phyloP scores from a whole-genome alignment of 2,113 vertebrate species.

The Lichenostomus cassidix region DNA sequence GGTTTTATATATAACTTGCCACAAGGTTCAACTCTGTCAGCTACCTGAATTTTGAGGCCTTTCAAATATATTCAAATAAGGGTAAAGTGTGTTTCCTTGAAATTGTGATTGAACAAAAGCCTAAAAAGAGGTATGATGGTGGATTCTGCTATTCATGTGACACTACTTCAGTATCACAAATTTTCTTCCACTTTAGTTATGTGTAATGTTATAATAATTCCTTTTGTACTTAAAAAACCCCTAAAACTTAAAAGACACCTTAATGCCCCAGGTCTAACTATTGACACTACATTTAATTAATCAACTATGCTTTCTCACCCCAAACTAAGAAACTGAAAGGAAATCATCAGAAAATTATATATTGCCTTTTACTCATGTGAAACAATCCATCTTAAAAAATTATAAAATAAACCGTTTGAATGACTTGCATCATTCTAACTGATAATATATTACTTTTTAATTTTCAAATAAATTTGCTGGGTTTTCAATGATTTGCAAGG shows the following conservation, averaged over 20 bases:
- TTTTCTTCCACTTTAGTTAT: neutral
- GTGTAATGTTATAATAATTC: neutral
- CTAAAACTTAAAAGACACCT: rapidly evolving
- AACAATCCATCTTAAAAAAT: neutral
- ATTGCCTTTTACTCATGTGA: neutral
- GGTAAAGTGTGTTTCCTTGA: neutral
- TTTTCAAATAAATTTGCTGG: neutral
- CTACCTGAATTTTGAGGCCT: neutral
- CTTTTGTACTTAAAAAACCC: neutral
- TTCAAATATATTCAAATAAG: neutral
- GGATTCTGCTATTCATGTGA: neutral
- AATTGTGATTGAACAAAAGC: neutral
- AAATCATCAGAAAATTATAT: neutral
- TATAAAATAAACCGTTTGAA: neutral
- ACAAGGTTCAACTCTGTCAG: neutral
- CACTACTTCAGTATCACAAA: neutral
- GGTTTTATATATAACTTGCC: neutral
- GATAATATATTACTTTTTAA: neutral
- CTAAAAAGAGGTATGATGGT: neutral
- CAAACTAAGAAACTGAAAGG: neutral
- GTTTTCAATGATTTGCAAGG: neutral
- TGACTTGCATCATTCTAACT: neutral
- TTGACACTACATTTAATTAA: neutral
- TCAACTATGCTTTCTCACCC: neutral
- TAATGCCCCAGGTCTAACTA: neutral